Evolutionary conservation across 1,140 invertebrate genomes (phyloP), one percentile per base, ranked within the genome.

Genomic region (Calliphora vicina): DNA sequence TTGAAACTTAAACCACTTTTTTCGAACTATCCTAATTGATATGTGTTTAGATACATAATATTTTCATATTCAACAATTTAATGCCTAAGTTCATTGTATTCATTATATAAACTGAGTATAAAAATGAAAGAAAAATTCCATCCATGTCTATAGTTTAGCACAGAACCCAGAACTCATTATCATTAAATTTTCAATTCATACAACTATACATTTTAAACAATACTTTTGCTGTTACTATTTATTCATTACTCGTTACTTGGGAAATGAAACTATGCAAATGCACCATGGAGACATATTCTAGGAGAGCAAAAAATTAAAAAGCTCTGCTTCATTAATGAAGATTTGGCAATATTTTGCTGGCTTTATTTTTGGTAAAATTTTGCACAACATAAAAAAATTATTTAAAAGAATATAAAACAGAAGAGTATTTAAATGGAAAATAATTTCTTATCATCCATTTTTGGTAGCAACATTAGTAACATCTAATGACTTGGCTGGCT

Each of bases 401-500:
- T 67, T 67, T 23, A 67, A 67, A 67, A 67, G n/a, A 67, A 67
- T 23, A 67, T 23, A 5, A 23, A 23, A 20, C 57, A 23, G 15
- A 57, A 57, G 45, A 57, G 45, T 57, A 57, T 23, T 67, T 17
- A 67, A 23, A 67, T 67, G 20, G 20, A 67, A 67, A 67, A 67
- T 67, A 20, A 67, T 67, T 67, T 67, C 17, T 67, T 67, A 67
- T 67, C 20, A 67, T 23, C n/a, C 20, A 67, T 67, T n/a, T n/a
- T 67, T 67, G 57, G n/a, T 67, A 17, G 17, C 17, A 67, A 67
- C 57, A 67, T 67, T 67, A 67, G 57, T 67, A 67, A 67, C 57
- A 67, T 67, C 57, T 67, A 67, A 67, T 67, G 57, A 67, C 57
- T 67, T 67, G 57, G 57, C 57, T 67, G 57, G 57, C 20, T 23